Percentiles rank a stretch among this genome's conserved stretches.
Conservation (phyloP, 1,140 invertebrate species). For the Penaeus japonicus region DNA sequence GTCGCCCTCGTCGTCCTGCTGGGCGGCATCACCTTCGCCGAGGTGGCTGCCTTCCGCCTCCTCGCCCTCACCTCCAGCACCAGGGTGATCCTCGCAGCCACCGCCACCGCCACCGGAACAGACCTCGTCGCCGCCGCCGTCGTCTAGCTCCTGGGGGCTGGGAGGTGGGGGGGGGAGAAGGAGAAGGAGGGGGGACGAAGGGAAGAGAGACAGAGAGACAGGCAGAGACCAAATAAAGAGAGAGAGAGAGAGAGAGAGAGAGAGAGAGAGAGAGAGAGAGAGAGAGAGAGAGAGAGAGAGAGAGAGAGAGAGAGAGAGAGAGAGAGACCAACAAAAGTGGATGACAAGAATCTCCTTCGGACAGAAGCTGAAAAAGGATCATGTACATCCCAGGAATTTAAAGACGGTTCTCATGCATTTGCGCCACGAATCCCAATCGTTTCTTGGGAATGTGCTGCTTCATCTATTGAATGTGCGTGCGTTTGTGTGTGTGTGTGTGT, state of each 20-base stretch:
- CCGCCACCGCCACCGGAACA: constrained; percentile 19
- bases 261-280: background rate
- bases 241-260: background rate
- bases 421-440: too few species aligned
- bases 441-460: too few species aligned
- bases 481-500: too few species aligned
- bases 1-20: constrained; percentile 43
- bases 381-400: too few species aligned
- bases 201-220: background rate
- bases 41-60: constrained; percentile 42
- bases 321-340: too few species aligned
- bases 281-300: background rate
- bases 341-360: too few species aligned
- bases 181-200: background rate
- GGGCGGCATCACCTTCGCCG: constrained; percentile 33
- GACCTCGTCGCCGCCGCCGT: constrained; percentile 17
- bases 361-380: too few species aligned
- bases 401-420: too few species aligned
- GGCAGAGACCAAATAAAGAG: too few species aligned
- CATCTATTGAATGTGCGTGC: too few species aligned
- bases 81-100: constrained; percentile 37
- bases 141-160: background rate
- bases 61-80: constrained; percentile 31
- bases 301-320: too few species aligned
- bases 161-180: background rate